phyloP scores from a whole-genome alignment of 2,113 vertebrate species.

The Rostratula benghalensis region DNA sequence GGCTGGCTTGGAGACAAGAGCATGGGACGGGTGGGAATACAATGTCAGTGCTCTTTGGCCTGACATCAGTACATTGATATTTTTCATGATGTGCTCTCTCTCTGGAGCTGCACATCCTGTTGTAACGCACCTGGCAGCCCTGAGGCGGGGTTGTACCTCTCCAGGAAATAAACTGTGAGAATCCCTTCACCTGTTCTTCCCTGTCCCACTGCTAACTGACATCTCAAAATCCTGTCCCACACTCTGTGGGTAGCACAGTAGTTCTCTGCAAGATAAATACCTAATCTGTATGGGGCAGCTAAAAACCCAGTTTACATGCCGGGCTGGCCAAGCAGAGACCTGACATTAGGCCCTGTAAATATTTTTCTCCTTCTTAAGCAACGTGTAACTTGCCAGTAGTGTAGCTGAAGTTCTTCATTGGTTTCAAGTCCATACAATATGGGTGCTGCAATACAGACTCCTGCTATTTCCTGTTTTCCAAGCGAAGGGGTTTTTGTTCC shows the following conservation, averaged over 20 bases:
- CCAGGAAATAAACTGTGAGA: not conserved
- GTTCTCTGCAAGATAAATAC: not conserved
- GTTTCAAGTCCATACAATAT: not conserved
- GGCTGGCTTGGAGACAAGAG: not conserved
- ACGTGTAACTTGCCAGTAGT: not conserved
- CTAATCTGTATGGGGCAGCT: not conserved
- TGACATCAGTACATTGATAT: not conserved
- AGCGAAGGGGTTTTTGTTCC: conserved; percentile 26
- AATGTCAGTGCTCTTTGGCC: not conserved
- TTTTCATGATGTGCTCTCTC: not conserved
- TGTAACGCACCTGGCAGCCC: not conserved
- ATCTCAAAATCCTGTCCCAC: not conserved
- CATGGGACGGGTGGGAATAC: not conserved
- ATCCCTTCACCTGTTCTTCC: not conserved
- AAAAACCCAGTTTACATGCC: not conserved
- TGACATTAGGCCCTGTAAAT: not conserved
- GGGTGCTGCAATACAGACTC: not conserved
- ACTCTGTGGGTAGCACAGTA: not conserved
- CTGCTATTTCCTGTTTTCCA: conserved; percentile 55
- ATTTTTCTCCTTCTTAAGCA: not conserved
- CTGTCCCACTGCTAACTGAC: not conserved
- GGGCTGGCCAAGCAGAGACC: not conserved
- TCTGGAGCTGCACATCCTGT: not conserved
- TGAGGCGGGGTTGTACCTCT: not conserved
- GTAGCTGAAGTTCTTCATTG: not conserved